Evolutionary conservation across 2,797 vertebrate genomes (phyloP).

Genomic region (Falco berigora): DNA sequence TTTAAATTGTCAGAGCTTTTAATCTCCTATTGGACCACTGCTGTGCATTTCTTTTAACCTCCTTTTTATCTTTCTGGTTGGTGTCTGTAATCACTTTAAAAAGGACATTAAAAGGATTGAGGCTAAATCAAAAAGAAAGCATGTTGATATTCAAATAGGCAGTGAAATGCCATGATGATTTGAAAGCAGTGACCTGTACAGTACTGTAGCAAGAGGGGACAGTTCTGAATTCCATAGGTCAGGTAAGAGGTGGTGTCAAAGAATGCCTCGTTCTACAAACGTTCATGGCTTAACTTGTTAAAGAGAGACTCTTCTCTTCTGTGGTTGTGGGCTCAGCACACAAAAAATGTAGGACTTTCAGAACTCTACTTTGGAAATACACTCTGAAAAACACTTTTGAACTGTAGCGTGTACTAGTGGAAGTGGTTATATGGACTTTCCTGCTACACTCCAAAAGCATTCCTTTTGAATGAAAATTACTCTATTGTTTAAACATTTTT

Average conservation of each 20-base stretch:
- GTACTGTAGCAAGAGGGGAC: slow-evolving; percentile 49
- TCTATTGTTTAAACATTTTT: background rate
- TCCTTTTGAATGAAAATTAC: background rate
- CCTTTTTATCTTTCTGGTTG: slow-evolving; percentile 56
- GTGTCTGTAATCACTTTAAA: slow-evolving; percentile 48
- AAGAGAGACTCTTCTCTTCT: slow-evolving; percentile 55
- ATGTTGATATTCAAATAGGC: slow-evolving; percentile 49
- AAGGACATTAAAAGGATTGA: slow-evolving; percentile 50
- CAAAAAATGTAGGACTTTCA: background rate
- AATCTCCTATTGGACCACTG: background rate
- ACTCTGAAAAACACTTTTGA: background rate
- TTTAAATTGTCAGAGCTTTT: background rate
- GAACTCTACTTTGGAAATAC: slow-evolving; percentile 16
- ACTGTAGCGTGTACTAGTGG: background rate
- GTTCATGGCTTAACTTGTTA: slow-evolving; percentile 27
- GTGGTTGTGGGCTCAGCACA: slow-evolving; percentile 41
- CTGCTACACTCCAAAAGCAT: background rate
- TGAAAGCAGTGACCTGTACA: slow-evolving; percentile 43
- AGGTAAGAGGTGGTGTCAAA: slow-evolving; percentile 46
- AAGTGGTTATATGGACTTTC: background rate
- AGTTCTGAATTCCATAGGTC: slow-evolving; percentile 47
- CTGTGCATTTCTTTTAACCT: slow-evolving; percentile 44
- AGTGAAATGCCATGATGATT: slow-evolving; percentile 54
- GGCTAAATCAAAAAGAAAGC: slow-evolving; percentile 57
- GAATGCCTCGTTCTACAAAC: slow-evolving; percentile 36